Conservation (phyloP, 2,888 invertebrate species). For the Chloroclysta siterata region DNA sequence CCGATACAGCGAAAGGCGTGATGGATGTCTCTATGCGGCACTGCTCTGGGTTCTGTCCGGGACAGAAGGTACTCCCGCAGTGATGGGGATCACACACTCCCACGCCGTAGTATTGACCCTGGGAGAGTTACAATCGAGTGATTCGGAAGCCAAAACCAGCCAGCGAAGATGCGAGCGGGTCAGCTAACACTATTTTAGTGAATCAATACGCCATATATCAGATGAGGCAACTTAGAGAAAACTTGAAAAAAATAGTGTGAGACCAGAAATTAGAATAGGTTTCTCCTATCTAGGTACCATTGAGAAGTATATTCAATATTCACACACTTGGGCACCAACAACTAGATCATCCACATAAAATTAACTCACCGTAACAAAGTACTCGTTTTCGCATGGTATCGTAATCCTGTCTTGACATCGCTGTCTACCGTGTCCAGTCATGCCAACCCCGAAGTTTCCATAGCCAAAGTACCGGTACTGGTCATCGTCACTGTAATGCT, state of each 20-base stretch:
- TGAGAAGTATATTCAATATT: no score
- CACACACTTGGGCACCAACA: no score
- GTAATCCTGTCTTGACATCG: conserved; percentile 90
- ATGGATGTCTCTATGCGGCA: conserved; percentile 91
- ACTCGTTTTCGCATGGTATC: conserved; percentile 93
- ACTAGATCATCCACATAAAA: no score
- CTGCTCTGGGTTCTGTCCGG: conserved; percentile 65
- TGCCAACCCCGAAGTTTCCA: conserved; percentile 67
- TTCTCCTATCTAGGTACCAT: no score
- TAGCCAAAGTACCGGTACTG: conserved; percentile 69
- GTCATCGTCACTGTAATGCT: conserved; percentile 64
- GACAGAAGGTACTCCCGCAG: conserved; percentile 90
- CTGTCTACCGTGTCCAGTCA: conserved; percentile 65
- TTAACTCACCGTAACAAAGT: conserved; percentile 88
- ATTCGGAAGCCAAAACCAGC: background rate
- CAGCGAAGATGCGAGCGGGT: no score
- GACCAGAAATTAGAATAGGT: no score
- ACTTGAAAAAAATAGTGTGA: no score
- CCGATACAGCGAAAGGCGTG: conserved; percentile 91
- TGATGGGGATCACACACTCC: conserved; percentile 91
- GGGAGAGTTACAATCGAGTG: background rate
- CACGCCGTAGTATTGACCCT: conserved; percentile 85
- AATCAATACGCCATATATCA: no score
- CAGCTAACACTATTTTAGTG: no score
- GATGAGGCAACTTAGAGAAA: no score